Percentiles rank a stretch among this genome's conserved stretches.
These are phyloP conservation scores for Macroglossus sobrinus DNA, from an alignment of 2,113 vertebrate genomes.

Conservation along the genomic window DNA sequence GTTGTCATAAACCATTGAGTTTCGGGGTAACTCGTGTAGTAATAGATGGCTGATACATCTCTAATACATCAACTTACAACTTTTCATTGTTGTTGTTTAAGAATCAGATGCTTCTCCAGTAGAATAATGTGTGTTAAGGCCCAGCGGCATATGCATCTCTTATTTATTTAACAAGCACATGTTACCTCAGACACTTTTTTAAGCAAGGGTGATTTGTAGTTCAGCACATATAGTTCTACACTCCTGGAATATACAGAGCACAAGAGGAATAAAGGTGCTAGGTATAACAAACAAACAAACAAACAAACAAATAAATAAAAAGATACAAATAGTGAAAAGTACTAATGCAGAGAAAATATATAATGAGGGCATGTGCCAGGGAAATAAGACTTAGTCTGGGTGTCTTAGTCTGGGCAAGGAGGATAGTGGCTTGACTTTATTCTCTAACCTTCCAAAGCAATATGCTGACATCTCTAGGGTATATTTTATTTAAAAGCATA, in stretches of 20 bases:
- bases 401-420: rapidly evolving
- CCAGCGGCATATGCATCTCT: not conserved
- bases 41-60: not conserved
- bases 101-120: not conserved
- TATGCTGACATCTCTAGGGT: not conserved
- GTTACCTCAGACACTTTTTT: not conserved
- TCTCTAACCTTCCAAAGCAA: not conserved
- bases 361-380: not conserved
- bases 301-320: not conserved
- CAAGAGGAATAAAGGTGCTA: not conserved
- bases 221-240: rapidly evolving
- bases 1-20: not conserved
- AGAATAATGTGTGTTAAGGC: not conserved
- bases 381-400: not conserved
- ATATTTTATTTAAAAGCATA: not conserved
- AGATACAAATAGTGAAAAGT: not conserved
- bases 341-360: not conserved
- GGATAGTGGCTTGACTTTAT: rapidly evolving
- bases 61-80: not conserved
- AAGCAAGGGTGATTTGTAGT: not conserved
- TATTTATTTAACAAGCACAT: not conserved
- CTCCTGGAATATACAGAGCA: not conserved
- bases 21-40: not conserved
- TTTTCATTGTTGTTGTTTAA: not conserved
- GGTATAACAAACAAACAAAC: not conserved